Base-by-base conservation (phyloP, 2,888 invertebrate species). In the Drosophila anomelani region DNA sequence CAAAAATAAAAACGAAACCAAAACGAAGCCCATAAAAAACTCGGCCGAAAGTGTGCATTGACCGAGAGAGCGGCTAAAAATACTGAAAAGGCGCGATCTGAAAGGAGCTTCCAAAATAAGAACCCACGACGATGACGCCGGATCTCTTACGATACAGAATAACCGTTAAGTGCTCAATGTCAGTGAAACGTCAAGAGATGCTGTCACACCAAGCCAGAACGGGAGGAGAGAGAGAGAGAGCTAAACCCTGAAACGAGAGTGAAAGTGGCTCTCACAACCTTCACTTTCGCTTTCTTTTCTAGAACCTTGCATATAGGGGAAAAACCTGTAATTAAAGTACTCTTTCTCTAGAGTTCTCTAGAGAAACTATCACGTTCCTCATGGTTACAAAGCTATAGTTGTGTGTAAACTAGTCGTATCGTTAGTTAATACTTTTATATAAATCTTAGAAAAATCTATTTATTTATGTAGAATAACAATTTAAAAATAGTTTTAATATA, bases 31-130 rank as follows among this genome's bases (percentile, higher is more conserved):
- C 44, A 79, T 53, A 61, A 56, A 77, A 81, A 84, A 88, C 63
- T 85, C 83, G 88, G 85, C 83, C 85, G 82, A 87, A 79, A 69
- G 75, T 87, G 85, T 87, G 59, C 82, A 81, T 81, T 85, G 88
- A 88, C 82, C 82, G 84, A 71, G 76, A 74, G 73, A 75, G 36
- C 54, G 47, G 54, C 67, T 75, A 73, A 73, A 73, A 66, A 73
- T 73, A 73, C 26, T 43, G 32, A 7, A 58, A 64, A 74, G 39
- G 23, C 20, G 75, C 20, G 75, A 66, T 55, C 43, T 56, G 64
- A 53, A 72, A 71, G 44, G 53, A 60, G 53, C 46, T 58, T 39
- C 55, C 76, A 84, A 76, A 88, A 79, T 80, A 77, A 85, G 79
- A 80, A 70, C 63, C 71, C 67, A 62, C 58, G 66, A 63, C 58